Evolutionary conservation across 2,797 vertebrate species (phyloP).

Genomic region (Fistularia tabacaria): DNA sequence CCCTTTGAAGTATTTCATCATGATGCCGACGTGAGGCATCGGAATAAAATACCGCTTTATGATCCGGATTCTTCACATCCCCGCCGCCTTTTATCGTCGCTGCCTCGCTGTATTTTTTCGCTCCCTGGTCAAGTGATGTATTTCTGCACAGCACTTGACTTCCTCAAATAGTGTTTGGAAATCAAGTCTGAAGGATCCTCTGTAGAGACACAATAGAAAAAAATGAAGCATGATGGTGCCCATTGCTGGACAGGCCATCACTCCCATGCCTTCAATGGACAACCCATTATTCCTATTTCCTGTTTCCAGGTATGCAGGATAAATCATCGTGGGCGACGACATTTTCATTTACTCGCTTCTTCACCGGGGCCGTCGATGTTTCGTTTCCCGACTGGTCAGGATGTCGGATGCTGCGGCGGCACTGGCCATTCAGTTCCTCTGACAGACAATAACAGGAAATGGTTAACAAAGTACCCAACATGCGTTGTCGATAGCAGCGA

Average conservation of each 20-base stretch:
- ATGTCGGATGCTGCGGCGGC: conserved; percentile 47
- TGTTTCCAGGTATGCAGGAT: too few species aligned
- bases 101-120: conserved; percentile 19
- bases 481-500: conserved; percentile 50
- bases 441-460: conserved; percentile 78
- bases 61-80: conserved; percentile 34
- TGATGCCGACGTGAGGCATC: conserved; percentile 21
- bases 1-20: conserved; percentile 47
- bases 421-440: conserved; percentile 71
- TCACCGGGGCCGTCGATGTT: not conserved
- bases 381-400: conserved; percentile 18
- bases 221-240: conserved; percentile 36
- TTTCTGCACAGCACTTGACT: conserved; percentile 17
- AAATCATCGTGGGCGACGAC: not conserved
- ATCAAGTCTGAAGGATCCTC: conserved; percentile 25
- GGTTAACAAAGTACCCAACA: conserved; percentile 68
- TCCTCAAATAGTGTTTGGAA: conserved; percentile 35
- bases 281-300: too few species aligned
- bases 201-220: conserved; percentile 10
- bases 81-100: conserved; percentile 33
- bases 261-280: too few species aligned
- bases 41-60: conserved; percentile 41
- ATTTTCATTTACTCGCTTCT: conserved; percentile 19
- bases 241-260: too few species aligned
- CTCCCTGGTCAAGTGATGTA: conserved; percentile 32